A percentile compares a stretch with the other conserved stretches of the same genome.
phyloP scores from a whole-genome alignment of 2,797 vertebrate genomes.

The Balearica regulorum region DNA sequence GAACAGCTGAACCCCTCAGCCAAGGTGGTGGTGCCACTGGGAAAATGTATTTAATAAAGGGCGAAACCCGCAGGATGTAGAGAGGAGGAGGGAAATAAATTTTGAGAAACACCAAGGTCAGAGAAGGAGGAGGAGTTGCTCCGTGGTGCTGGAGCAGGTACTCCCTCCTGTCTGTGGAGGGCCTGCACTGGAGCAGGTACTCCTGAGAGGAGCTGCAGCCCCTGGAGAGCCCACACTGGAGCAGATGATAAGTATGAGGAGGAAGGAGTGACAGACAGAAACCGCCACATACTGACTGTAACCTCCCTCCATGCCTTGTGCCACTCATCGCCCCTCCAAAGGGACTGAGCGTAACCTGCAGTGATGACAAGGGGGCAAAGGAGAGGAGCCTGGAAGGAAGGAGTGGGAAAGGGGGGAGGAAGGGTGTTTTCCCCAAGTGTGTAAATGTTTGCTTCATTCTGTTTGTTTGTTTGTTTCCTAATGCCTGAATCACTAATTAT shows the following conservation, averaged over 20 bases:
- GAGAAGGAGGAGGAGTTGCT: neutral
- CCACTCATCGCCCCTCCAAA: neutral
- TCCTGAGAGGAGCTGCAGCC: neutral
- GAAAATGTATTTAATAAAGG: neutral
- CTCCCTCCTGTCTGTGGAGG: neutral
- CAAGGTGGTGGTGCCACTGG: neutral
- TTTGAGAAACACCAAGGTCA: neutral
- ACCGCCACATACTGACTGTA: accelerated
- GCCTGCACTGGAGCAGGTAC: neutral
- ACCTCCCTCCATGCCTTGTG: neutral
- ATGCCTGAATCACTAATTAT: neutral
- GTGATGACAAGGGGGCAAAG: neutral
- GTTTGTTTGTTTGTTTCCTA: neutral
- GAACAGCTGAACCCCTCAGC: neutral
- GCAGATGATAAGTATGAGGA: neutral
- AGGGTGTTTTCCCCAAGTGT: neutral
- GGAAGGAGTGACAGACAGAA: neutral
- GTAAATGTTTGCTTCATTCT: neutral
- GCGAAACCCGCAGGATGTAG: neutral
- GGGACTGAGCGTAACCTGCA: accelerated
- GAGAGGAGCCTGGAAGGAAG: neutral
- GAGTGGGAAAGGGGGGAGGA: neutral
- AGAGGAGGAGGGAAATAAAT: neutral
- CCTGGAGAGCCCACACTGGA: accelerated
- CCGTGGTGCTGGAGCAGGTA: neutral